Base-by-base conservation (phyloP, 35 echinoderm and acorn worm genomes). In the Apostichopus californicus region DNA sequence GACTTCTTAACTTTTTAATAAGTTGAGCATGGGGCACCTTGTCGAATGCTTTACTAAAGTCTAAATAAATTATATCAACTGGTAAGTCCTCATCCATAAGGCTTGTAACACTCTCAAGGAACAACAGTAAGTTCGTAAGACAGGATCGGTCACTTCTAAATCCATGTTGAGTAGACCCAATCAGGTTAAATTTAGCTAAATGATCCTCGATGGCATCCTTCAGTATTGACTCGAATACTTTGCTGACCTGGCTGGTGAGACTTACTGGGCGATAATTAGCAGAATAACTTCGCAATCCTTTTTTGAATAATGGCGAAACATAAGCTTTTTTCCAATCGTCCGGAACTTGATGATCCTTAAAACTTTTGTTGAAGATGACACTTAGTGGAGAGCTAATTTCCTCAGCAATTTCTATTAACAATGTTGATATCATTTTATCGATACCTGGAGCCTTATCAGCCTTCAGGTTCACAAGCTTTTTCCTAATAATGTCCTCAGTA, bases 11-110 rank as follows among this genome's bases (percentile, higher is more conserved):
- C 34, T 96, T 96, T 10, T 77, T 8, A 23, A 95, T 80, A 6
- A 96, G 72, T 5, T 92, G 60, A 22, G 78, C 73, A 63, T 96
- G 95, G 6, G 80, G 95, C 18, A 96, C 95, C 3, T 79, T 63
- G 60, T 96, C 92, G 77, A 96, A 96, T n/a, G 92, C 77, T 53
- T 93, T 90, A 54, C 10, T 14, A 65, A 88, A 88, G 34, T 65
- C 59, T 34, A 63, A 61, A 88, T 66, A 88, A 4, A 73, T n/a
- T 20, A 46, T 55, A 28, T 92, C 91, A 18, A 92, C 56, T 25
- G 46, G 17, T 8, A 6, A 26, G 6, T 79, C 91, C 9, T 92
- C 57, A 84, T 92, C 79, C 28, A 92, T 25, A 55, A 56, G 25
- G 71, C 65, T 83, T 9, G 78, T 92, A 59, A 78, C 68, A 8